Conservation (phyloP, 2,113 vertebrate species). For the Tragelaphus buxtoni region DNA sequence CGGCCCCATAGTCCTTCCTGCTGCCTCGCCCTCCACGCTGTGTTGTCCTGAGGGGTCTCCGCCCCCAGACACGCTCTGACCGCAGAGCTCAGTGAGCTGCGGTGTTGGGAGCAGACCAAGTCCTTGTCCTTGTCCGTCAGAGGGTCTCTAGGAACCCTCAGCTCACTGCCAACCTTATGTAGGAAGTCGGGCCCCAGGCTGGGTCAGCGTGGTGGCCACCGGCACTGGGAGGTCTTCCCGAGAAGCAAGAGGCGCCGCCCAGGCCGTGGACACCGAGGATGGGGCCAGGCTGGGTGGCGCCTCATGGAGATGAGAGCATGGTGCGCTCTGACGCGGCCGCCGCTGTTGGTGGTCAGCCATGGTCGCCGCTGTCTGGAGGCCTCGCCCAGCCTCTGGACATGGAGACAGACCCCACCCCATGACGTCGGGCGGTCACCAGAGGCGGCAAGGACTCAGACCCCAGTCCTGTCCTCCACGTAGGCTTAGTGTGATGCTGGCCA, state of each 20-base stretch:
- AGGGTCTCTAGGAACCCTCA: background rate
- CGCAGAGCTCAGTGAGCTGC: background rate
- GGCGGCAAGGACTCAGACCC: background rate
- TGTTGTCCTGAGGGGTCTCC: accelerated
- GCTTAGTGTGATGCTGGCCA: accelerated
- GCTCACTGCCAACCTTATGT: background rate
- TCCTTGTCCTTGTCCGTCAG: background rate
- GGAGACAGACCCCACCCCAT: background rate
- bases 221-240: accelerated
- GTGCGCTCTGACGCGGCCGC: accelerated
- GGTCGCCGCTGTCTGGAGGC: background rate
- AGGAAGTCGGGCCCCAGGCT: background rate
- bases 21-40: background rate
- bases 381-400: accelerated
- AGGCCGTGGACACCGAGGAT: accelerated
- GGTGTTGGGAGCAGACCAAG: background rate
- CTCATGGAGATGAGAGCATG: accelerated
- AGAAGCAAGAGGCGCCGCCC: background rate
- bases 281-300: background rate
- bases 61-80: accelerated
- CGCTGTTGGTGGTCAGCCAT: accelerated
- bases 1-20: accelerated
- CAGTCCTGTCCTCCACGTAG: background rate
- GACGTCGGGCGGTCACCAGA: accelerated
- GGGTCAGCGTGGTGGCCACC: accelerated